A percentile compares a stretch with the other conserved stretches of the same genome.
phyloP scores from a whole-genome alignment of 2,888 invertebrate species.

The Abrostola tripartita region DNA sequence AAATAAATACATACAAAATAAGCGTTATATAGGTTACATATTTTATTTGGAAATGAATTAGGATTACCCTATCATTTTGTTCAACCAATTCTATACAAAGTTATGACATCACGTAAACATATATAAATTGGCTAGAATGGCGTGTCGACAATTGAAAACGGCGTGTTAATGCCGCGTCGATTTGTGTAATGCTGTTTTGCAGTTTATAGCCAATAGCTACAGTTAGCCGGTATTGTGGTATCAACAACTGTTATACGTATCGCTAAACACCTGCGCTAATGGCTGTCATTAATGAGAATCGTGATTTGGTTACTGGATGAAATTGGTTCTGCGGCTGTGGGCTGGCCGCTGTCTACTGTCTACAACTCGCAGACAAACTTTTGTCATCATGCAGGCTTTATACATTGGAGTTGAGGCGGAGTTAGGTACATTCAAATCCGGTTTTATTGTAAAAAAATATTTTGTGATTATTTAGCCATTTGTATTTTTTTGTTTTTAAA shows the following conservation, averaged over 20 bases:
- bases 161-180: constrained; percentile 46
- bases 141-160: constrained; percentile 46
- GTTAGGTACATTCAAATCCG: constrained; percentile 19
- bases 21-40: neutral
- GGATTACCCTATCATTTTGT: neutral
- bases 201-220: constrained; percentile 49
- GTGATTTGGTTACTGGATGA: constrained; percentile 54
- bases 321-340: constrained; percentile 45
- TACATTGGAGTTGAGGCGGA: constrained; percentile 24
- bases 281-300: constrained; percentile 52
- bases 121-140: constrained; percentile 30
- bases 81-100: constrained; percentile 11
- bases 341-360: constrained; percentile 29
- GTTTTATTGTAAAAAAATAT: too few relatives aligned
- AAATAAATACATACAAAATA: neutral
- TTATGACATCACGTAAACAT: constrained; percentile 12
- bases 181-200: constrained; percentile 47
- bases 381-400: constrained; percentile 29
- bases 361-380: constrained; percentile 22
- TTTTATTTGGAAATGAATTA: neutral
- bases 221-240: constrained; percentile 46
- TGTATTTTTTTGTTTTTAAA: too few relatives aligned
- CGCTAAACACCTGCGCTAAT: constrained; percentile 60
- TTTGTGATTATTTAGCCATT: too few relatives aligned
- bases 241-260: constrained; percentile 39